Conservation (phyloP, 2,797 vertebrate species). For the Falco novaeseelandiae region DNA sequence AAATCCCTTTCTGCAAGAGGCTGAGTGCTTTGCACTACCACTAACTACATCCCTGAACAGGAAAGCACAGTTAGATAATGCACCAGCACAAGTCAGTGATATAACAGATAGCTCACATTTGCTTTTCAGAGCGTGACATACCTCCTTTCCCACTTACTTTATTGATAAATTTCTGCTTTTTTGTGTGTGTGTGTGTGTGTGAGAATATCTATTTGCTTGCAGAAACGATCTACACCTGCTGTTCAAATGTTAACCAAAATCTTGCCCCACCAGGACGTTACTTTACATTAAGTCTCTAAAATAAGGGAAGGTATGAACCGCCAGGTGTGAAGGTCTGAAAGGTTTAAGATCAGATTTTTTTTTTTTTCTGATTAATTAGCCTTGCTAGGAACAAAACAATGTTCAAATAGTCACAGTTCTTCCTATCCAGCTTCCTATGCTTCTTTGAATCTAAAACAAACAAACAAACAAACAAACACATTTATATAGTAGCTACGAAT, state of each 20-base stretch:
- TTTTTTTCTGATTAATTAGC: background rate
- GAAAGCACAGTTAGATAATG: background rate
- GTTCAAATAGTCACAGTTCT: background rate
- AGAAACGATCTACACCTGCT: background rate
- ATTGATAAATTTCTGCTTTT: background rate
- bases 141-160: background rate
- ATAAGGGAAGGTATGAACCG: background rate
- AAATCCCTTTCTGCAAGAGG: background rate
- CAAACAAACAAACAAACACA: background rate
- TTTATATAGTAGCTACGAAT: background rate
- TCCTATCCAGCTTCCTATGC: background rate
- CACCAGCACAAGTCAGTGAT: background rate
- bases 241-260: background rate
- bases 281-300: background rate
- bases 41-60: background rate
- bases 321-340: background rate
- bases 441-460: constrained; percentile 15
- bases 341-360: background rate
- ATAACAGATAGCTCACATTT: background rate
- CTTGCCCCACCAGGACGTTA: background rate
- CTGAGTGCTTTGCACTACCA: background rate
- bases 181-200: too few relatives aligned
- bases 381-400: background rate
- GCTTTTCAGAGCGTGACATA: background rate
- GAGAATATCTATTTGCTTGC: background rate